Base-by-base conservation (phyloP, 2,888 invertebrate species). In the Epiperipatus broadwayi region DNA sequence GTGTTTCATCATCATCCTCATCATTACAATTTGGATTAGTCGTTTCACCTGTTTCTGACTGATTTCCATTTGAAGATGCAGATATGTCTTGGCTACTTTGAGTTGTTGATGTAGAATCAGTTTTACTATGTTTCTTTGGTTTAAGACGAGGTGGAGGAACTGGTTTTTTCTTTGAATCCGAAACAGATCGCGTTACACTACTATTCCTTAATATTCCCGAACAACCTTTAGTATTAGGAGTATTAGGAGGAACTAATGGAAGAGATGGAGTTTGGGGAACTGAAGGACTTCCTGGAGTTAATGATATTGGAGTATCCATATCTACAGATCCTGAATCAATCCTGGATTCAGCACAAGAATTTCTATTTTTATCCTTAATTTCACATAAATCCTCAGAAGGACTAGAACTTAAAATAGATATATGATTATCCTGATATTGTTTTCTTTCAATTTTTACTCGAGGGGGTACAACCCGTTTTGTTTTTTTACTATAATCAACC, bases 1-100 rank as follows among this genome's bases (percentile, higher is more conserved):
- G 85, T 1, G 48, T 44, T 46, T 57, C 57, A 39, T 56, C 52
- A n/a, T n/a, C n/a, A n/a, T 47, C 47, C 15, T 48, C 49, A 10
- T 44, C 41, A 41, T 41, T 44, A 37, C 38, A 41, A 32, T 39
- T 40, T 27, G 41, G 43, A 25, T 35, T 43, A 20, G 41, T 44
- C 35, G 44, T 44, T 22, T 46, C 42, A 43, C 28, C 35, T 42
- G 21, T 32, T 39, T 30, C 35, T 42, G 31, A 39, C 47, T 27
- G 37, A 44, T n/a, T n/a, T n/a, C n/a, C n/a, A n/a, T n/a, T n/a
- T n/a, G n/a, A n/a, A n/a, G n/a, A n/a, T n/a, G n/a, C n/a, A n/a
- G n/a, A n/a, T n/a, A n/a, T n/a, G n/a, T n/a, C n/a, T n/a, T n/a
- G n/a, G n/a, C n/a, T n/a, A n/a, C n/a, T n/a, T 20, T 34, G 14